Conservation (phyloP, 35 echinoderm and acorn worm species). For the Acanthaster planci region DNA sequence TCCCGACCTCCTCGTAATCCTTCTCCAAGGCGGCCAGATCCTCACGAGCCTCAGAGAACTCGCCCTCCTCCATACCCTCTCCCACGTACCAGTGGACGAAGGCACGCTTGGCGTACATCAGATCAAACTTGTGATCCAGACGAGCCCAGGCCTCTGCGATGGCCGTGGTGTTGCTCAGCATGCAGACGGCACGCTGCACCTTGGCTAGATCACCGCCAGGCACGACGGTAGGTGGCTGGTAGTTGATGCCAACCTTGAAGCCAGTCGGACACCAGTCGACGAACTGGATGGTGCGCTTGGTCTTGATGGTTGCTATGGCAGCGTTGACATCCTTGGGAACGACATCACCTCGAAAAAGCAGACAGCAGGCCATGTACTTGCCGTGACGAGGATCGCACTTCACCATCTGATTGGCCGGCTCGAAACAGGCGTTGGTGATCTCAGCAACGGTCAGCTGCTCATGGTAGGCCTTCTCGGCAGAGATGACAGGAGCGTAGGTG, state of each 20-base stretch:
- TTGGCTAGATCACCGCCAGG: constrained; percentile 93
- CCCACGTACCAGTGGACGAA: constrained; percentile 94
- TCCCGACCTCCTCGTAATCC: constrained; percentile 83
- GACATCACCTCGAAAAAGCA: constrained; percentile 86
- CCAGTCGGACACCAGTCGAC: constrained; percentile 98
- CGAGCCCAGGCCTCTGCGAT: constrained; percentile 92
- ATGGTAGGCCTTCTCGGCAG: constrained; percentile 86
- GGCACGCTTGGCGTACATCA: constrained; percentile 92
- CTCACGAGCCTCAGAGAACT: constrained; percentile 85
- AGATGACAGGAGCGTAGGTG: constrained; percentile 85
- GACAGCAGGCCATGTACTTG: constrained; percentile 91
- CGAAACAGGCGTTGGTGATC: constrained; percentile 74
- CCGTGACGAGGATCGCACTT: constrained; percentile 89
- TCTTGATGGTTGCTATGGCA: constrained; percentile 95
- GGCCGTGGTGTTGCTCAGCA: constrained; percentile 91
- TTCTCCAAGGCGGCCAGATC: constrained; percentile 87
- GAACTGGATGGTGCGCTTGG: constrained; percentile 97
- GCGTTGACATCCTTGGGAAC: constrained; percentile 96
- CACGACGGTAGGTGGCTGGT: constrained; percentile 76
- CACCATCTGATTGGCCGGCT: constrained; percentile 95
- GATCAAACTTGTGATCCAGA: constrained; percentile 91
- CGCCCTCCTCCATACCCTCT: constrained; percentile 91
- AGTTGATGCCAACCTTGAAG: constrained; percentile 85
- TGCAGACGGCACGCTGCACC: constrained; percentile 88
- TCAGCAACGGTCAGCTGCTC: constrained; percentile 77